Conservation (phyloP, 53 echinoderm and acorn worm genomes). For the Pentamera pediparva region DNA sequence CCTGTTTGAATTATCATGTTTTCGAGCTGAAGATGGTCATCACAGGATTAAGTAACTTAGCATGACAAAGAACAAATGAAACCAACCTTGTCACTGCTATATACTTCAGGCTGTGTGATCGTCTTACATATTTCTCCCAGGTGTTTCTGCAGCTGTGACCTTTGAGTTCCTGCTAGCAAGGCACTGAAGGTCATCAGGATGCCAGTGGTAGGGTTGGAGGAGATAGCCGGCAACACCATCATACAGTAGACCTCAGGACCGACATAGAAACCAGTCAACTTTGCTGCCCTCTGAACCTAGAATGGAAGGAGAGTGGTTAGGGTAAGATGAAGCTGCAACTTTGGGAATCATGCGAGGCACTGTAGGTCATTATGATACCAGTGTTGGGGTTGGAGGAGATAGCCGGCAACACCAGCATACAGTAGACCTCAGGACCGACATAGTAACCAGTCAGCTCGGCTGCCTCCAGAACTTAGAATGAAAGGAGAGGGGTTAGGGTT, state of each 20-base stretch:
- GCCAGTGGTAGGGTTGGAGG: slow-evolving; percentile 50
- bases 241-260: slow-evolving; percentile 90
- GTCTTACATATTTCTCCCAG: slow-evolving; percentile 51
- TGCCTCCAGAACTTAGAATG: slow-evolving; percentile 47
- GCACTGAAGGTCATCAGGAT: slow-evolving; percentile 76
- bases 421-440: slow-evolving; percentile 83
- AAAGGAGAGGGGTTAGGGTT: no score
- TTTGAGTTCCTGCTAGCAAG: slow-evolving; percentile 64
- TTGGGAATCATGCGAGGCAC: no score
- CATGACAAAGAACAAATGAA: no score
- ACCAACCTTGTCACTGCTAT: slow-evolving; percentile 71
- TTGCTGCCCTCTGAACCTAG: slow-evolving; percentile 54
- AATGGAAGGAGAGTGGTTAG: no score
- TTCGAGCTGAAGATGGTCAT: no score
- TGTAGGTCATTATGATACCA: slow-evolving; percentile 63
- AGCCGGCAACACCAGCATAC: slow-evolving; percentile 68
- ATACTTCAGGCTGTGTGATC: slow-evolving; percentile 65
- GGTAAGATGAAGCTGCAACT: no score
- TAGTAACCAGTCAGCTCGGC: slow-evolving; percentile 79
- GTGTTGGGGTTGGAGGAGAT: slow-evolving; percentile 56
- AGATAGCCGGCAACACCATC: slow-evolving; percentile 59
- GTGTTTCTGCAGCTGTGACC: slow-evolving; percentile 46
- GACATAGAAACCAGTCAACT: slow-evolving; percentile 80
- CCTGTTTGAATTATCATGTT: no score
- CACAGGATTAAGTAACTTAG: no score